Conservation (phyloP, 2,888 invertebrate genomes). For the Meganola albula region DNA sequence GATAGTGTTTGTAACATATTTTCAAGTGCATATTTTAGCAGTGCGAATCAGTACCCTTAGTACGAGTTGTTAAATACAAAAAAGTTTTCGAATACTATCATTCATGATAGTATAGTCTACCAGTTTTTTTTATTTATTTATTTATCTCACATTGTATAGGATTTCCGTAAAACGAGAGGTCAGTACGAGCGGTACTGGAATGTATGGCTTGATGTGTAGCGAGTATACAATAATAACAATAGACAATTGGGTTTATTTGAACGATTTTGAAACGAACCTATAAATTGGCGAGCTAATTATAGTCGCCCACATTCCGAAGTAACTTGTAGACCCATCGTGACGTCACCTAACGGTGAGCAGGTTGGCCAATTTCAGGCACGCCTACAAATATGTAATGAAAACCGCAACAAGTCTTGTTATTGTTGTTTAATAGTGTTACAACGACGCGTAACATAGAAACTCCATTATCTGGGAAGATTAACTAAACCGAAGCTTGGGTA, state of each 20-base stretch:
- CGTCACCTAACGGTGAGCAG: slow-evolving; percentile 26
- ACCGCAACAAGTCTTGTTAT: slow-evolving; percentile 28
- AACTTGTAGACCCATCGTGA: slow-evolving; percentile 16
- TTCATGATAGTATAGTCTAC: too few species aligned
- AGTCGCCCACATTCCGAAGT: slow-evolving; percentile 19
- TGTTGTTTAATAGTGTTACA: slow-evolving; percentile 32
- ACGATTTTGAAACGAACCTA: slow-evolving; percentile 23
- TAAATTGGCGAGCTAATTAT: slow-evolving; percentile 21
- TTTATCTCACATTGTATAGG: too few species aligned
- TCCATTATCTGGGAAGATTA: slow-evolving; percentile 32
- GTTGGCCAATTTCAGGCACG: slow-evolving; percentile 24
- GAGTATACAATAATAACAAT: slow-evolving; percentile 22
- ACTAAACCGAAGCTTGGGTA: too few species aligned
- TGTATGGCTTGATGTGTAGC: too few species aligned
- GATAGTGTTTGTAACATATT: too few species aligned
- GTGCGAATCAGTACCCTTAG: too few species aligned
- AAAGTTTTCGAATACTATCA: too few species aligned
- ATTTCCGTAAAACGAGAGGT: too few species aligned
- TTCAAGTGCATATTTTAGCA: too few species aligned
- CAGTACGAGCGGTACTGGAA: too few species aligned
- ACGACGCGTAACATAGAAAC: slow-evolving; percentile 34
- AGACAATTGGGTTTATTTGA: slow-evolving; percentile 24
- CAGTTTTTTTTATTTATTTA: too few species aligned
- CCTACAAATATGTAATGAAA: slow-evolving; percentile 29
- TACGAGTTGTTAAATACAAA: too few species aligned